Conservation (phyloP, 2,888 invertebrate species). For the Galerucella pusilla region DNA sequence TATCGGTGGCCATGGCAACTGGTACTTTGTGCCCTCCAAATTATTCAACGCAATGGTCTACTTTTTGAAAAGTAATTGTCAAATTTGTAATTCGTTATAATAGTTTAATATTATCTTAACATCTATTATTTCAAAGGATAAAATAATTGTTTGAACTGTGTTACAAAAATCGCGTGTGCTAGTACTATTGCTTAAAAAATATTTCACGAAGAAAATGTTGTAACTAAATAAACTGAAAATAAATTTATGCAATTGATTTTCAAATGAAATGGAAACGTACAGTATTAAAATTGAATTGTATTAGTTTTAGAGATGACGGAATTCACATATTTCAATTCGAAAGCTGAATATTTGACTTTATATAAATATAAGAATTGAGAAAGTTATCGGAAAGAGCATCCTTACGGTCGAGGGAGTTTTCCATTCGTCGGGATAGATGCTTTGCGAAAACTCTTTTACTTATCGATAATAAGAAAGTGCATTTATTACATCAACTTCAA, state of each 20-base stretch:
- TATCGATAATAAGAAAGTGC: slow-evolving; percentile 43
- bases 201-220: too few species aligned
- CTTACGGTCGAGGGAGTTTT: slow-evolving; percentile 55
- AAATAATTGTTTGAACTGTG: too few species aligned
- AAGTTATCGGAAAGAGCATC: slow-evolving; percentile 58
- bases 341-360: slow-evolving; percentile 57
- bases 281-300: slow-evolving; percentile 40
- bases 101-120: too few species aligned
- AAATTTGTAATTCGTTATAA: too few species aligned
- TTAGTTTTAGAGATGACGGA: slow-evolving; percentile 40
- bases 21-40: too few species aligned
- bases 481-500: slow-evolving; percentile 37
- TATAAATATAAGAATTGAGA: slow-evolving; percentile 54
- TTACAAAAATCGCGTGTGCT: too few species aligned
- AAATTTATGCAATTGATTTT: neutral
- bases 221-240: too few species aligned
- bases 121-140: too few species aligned
- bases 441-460: slow-evolving; percentile 41
- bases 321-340: slow-evolving; percentile 59
- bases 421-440: slow-evolving; percentile 45
- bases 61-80: too few species aligned
- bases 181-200: too few species aligned
- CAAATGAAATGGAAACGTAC: slow-evolving; percentile 40
- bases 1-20: too few species aligned
- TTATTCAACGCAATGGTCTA: too few species aligned